Evolutionary conservation across 2,797 vertebrate genomes (phyloP).

Genomic region (Vultur gryphus): DNA sequence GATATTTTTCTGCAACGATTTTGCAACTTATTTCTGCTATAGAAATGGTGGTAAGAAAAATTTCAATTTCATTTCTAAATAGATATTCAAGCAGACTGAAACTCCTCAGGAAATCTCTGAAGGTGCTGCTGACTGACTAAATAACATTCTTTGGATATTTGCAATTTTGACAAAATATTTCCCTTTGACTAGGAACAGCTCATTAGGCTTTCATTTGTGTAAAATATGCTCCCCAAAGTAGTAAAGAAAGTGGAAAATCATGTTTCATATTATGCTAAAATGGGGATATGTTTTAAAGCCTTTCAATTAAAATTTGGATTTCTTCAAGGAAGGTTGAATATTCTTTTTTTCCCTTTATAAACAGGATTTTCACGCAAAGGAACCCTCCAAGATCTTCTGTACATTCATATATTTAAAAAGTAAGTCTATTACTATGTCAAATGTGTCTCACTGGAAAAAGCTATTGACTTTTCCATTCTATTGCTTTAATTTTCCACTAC

Average conservation of each 20-base stretch:
- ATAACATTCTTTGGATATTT: neutral
- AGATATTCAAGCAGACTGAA: neutral
- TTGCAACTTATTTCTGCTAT: neutral
- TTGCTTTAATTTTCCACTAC: constrained; percentile 65
- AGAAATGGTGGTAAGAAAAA: neutral
- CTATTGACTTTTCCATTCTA: constrained; percentile 65
- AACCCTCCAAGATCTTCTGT: neutral
- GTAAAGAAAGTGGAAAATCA: neutral
- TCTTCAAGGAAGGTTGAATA: neutral
- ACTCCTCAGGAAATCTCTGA: neutral
- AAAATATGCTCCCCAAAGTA: neutral
- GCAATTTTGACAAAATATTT: constrained; percentile 3
- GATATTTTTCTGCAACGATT: neutral
- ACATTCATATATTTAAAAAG: neutral
- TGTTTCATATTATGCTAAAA: neutral
- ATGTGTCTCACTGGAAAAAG: constrained; percentile 41
- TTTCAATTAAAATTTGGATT: neutral
- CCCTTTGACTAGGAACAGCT: neutral
- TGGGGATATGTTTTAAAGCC: neutral
- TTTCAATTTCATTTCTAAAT: neutral
- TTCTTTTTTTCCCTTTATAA: neutral
- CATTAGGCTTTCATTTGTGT: neutral
- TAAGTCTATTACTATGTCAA: constrained; percentile 1
- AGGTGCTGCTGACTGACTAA: neutral
- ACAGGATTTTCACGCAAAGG: neutral